Evolutionary conservation across 2,797 vertebrate genomes (phyloP), one percentile per base, ranked within the genome.

Genomic region (Tadarida brasiliensis): DNA sequence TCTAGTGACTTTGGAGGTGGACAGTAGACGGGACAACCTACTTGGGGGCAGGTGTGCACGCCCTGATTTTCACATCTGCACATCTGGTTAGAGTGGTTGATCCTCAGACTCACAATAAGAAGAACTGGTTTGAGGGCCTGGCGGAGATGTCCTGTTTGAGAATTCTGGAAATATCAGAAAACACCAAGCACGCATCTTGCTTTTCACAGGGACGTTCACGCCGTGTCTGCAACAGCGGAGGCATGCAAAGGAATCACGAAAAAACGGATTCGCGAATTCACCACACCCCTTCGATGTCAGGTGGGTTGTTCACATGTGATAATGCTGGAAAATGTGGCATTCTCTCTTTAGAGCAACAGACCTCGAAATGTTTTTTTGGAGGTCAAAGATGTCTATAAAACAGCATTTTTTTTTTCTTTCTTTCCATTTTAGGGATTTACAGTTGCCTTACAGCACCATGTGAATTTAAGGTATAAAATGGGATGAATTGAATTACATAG

Each of bases 361-460:
- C 2, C 1, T 80, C 9, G n/a, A 56, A 20, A 30, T 73, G 9
- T 56, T 82, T 47, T 47, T 47, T 73, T n/a, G 24, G 22, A 20
- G 68, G 56, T 74, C 47, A 47, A 88, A 88, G 54, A 35, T 30
- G 33, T 39, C 63, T 77, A n/a, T 39, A 33, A 84, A 84, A 33
- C 63, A 17, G 16, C 9, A 28, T 49, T 39, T 28, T 51, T 44
- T 44, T 44, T 44, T 44, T 44, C 39, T 77, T 83, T 49, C 49
- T 85, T 57, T 30, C 11, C 2, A 24, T n/a, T 39, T n/a, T 59
- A 59, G 11, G 57, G 19, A 61, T 28, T 17, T 24, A 7, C 15
- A 22, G 17, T 19, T 16, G 17, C 22, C 24, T 11, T 4, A 17
- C 0, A 2, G 1, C 68, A 16, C 0, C 2, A 28, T 15, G 28